Base-by-base conservation (phyloP, 2,888 invertebrate species). In the Miltochrista miniata region DNA sequence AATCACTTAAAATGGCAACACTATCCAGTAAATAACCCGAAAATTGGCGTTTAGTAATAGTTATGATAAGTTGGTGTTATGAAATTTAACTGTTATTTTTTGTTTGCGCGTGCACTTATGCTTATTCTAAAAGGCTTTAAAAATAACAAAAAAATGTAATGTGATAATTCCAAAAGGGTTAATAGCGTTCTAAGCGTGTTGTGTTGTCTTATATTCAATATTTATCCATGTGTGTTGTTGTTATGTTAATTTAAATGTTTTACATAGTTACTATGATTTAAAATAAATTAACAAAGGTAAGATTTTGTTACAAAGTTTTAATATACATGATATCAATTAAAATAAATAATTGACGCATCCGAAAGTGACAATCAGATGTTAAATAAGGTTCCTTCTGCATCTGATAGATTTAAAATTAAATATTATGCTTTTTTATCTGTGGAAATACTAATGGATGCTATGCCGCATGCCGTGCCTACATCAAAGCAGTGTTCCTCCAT, bases 81-180 rank as follows among this genome's bases (percentile, higher is more conserved):
- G 57, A 56, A 15, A 53, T 53, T 66, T 45, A 61, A 63, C 52
- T 62, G 48, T 68, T 68, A 54, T 59, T 51, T 62, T 62, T 66
- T 59, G 61, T 61, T 63, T 66, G 59, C 61, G 66, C 60, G 61
- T 69, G 39, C 61, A 63, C 61, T 47, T 56, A 56, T 66, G 63
- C 67, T 67, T 65, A 48, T 51, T 46, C 7, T 45, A 46, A 70
- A 72, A 68, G 62, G 64, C 68, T 72, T 70, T 59, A 64, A 68
- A 63, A 60, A 62, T 64, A 64, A 67, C 61, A 65, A 74, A 75
- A 75, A 70, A 68, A 36, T 10, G 56, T 55, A 57, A 73, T 81
- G 83, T 83, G 83, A 83, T 83, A 83, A 73, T 72, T 74, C 79
- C 75, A 77, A 81, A 82, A 73, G n/a, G n/a, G n/a, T 72, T 67